Percentiles rank a stretch among this genome's conserved stretches.
phyloP scores from a whole-genome alignment of 2,113 vertebrate genomes.

The Podilymbus podiceps region DNA sequence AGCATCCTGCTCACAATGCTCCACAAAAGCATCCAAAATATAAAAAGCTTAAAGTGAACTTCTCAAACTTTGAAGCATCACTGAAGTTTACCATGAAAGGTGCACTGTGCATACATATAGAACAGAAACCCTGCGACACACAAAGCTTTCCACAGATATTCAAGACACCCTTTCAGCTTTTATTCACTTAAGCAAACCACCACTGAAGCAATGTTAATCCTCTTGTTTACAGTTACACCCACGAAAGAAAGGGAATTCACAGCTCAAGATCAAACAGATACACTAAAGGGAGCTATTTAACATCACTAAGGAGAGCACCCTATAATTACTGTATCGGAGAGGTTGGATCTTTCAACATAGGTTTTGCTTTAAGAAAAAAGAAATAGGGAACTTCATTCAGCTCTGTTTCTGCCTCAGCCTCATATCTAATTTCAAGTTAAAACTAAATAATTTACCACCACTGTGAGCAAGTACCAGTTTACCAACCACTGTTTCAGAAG shows the following conservation, averaged over 20 bases:
- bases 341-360: background rate
- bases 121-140: background rate
- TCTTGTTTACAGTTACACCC: slow-evolving; percentile 70
- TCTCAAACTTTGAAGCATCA: background rate
- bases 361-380: slow-evolving; percentile 8
- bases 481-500: background rate
- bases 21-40: slow-evolving; percentile 4
- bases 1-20: background rate
- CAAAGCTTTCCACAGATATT: slow-evolving; percentile 52
- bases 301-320: slow-evolving; percentile 60
- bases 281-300: slow-evolving; percentile 54
- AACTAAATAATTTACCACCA: background rate
- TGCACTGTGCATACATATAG: background rate
- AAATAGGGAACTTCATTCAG: background rate
- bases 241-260: slow-evolving; percentile 61
- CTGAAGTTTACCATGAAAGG: background rate
- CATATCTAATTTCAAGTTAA: background rate
- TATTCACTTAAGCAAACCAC: slow-evolving; percentile 56
- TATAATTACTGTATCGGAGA: slow-evolving; percentile 46
- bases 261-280: slow-evolving; percentile 59
- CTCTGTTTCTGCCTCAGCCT: background rate
- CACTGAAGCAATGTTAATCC: slow-evolving; percentile 63
- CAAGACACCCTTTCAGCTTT: slow-evolving; percentile 49
- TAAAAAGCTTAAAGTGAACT: slow-evolving; percentile 9
- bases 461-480: background rate